A percentile compares a stretch with the other conserved stretches of the same genome.
These are phyloP conservation scores for Leptinotarsa lineolata DNA, from an alignment of 1,140 invertebrate species.

Conservation along the genomic window DNA sequence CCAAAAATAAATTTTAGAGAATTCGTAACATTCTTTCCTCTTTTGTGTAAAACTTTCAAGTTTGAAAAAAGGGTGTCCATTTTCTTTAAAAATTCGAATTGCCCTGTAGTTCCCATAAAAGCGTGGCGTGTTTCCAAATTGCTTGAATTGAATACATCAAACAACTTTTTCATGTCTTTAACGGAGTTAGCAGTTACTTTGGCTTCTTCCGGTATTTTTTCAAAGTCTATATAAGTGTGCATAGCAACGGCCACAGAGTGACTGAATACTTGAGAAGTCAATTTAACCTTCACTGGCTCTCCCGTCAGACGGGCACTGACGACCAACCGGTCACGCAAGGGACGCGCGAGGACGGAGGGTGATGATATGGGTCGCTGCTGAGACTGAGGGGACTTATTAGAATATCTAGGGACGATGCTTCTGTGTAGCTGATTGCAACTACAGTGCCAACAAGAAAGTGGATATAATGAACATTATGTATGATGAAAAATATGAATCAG, in stretches of 20 bases:
- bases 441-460: background rate
- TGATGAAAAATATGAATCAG: background rate
- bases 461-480: background rate
- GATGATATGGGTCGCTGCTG: too few relatives aligned
- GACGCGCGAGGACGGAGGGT: too few relatives aligned
- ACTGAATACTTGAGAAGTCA: background rate
- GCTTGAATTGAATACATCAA: slow-evolving; percentile 10
- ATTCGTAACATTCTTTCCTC: slow-evolving; percentile 15
- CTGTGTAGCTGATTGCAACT: background rate
- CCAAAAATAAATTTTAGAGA: slow-evolving; percentile 25
- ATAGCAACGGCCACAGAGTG: background rate
- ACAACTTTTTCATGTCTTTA: background rate
- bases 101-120: background rate
- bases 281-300: slow-evolving; percentile 35
- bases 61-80: slow-evolving; percentile 12
- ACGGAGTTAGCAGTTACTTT: background rate
- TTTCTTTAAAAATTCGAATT: slow-evolving; percentile 22
- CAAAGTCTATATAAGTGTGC: background rate
- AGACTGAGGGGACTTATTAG: too few relatives aligned
- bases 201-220: background rate
- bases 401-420: too few relatives aligned
- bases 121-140: slow-evolving; percentile 1
- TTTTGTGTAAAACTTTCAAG: slow-evolving; percentile 16
- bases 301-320: too few relatives aligned
- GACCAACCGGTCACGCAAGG: too few relatives aligned